Evolutionary conservation across 2,888 invertebrate species (phyloP).

Genomic region (Toxonevra muliebris): DNA sequence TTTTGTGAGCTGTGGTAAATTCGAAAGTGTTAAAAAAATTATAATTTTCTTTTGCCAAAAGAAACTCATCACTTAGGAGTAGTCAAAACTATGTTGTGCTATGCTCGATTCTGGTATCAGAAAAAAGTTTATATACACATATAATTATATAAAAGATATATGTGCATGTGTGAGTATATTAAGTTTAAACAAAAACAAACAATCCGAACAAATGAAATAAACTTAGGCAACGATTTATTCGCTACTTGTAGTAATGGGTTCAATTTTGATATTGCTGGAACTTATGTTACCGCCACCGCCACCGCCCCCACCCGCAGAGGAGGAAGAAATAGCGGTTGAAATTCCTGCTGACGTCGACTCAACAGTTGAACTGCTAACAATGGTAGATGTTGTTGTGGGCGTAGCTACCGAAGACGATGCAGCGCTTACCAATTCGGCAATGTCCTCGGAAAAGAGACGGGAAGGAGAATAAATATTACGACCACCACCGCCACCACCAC

Average conservation of each 20-base stretch:
- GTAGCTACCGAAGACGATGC: slow-evolving; percentile 41
- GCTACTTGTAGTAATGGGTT: slow-evolving; percentile 69
- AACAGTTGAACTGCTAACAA: slow-evolving; percentile 32
- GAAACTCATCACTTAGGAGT: too few relatives aligned
- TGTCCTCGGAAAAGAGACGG: slow-evolving; percentile 74
- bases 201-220: too few relatives aligned
- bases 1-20: too few relatives aligned
- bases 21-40: too few relatives aligned
- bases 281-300: slow-evolving; percentile 39
- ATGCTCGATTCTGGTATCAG: too few relatives aligned
- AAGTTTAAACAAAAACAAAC: slow-evolving; percentile 31
- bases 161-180: slow-evolving; percentile 35
- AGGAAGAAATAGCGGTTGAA: slow-evolving; percentile 18
- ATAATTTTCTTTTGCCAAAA: too few relatives aligned
- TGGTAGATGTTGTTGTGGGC: slow-evolving; percentile 38
- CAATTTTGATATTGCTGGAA: slow-evolving; percentile 73
- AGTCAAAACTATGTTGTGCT: too few relatives aligned
- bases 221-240: slow-evolving; percentile 43
- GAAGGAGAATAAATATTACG: slow-evolving; percentile 65
- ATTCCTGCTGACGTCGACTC: slow-evolving; percentile 39
- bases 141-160: neutral
- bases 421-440: slow-evolving; percentile 64
- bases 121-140: too few relatives aligned
- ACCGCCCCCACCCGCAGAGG: slow-evolving; percentile 44
- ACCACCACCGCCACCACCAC: slow-evolving; percentile 40